Conservation (phyloP, 2,797 vertebrate genomes). For the Acanthiza pusilla region DNA sequence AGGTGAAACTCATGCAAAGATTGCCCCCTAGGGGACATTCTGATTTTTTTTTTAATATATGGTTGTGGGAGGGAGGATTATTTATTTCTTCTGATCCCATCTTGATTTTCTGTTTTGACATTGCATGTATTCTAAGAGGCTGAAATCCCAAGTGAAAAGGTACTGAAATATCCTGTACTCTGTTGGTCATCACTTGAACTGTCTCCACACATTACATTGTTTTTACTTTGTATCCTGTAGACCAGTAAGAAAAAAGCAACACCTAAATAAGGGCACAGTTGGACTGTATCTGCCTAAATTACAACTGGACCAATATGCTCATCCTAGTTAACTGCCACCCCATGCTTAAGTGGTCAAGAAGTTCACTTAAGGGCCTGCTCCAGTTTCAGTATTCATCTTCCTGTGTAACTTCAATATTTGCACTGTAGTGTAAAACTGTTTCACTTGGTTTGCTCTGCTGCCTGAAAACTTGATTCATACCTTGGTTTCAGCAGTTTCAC, state of each 20-base stretch:
- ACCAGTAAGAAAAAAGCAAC: neutral
- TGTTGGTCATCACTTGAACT: neutral
- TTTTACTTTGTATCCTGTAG: neutral
- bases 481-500: neutral
- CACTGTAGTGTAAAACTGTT: neutral
- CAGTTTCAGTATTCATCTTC: neutral
- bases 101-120: neutral
- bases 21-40: constrained; percentile 41
- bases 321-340: neutral
- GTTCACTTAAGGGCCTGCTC: neutral
- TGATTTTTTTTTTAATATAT: neutral
- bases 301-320: neutral
- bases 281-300: neutral
- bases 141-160: neutral
- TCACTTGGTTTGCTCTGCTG: neutral
- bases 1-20: neutral
- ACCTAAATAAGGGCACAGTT: neutral
- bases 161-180: neutral
- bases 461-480: neutral
- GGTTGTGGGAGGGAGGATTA: neutral
- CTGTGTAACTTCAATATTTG: neutral
- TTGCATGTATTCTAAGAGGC: neutral
- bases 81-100: neutral
- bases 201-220: neutral
- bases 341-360: neutral